Percentiles rank a stretch among this genome's conserved stretches.
Evolutionary conservation across 2,888 invertebrate genomes (phyloP).

Genomic region (Frankliniella intonsa): DNA sequence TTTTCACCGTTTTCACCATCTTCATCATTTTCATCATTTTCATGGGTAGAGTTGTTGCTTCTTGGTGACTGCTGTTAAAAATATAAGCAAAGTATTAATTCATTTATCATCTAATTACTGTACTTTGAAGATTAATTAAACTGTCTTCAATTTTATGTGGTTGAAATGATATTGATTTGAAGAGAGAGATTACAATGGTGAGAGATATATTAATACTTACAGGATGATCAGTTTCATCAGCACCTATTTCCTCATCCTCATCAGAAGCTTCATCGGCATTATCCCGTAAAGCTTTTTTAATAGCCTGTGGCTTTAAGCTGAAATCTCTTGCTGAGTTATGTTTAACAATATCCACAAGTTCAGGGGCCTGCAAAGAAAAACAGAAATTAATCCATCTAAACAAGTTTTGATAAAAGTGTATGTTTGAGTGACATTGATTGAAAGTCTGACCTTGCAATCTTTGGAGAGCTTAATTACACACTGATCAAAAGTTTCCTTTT

Average conservation of each 20-base stretch:
- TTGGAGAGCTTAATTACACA: slow-evolving; percentile 39
- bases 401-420: background rate
- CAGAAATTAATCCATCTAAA: background rate
- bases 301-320: background rate
- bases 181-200: background rate
- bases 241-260: background rate
- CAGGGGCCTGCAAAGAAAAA: background rate
- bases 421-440: background rate
- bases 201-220: background rate
- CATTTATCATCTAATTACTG: background rate
- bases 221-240: background rate
- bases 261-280: background rate
- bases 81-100: background rate
- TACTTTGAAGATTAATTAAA: background rate
- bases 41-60: background rate
- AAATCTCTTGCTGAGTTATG: background rate
- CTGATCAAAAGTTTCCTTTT: slow-evolving; percentile 57
- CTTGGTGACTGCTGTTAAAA: background rate
- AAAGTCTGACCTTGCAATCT: slow-evolving; percentile 39
- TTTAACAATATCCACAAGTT: background rate
- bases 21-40: background rate
- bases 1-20: background rate
- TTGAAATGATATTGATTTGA: background rate
- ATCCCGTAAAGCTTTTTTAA: background rate
- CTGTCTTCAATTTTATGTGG: background rate